Evolutionary conservation across 2,888 invertebrate species (phyloP).

Genomic region (Melanchra persicariae): DNA sequence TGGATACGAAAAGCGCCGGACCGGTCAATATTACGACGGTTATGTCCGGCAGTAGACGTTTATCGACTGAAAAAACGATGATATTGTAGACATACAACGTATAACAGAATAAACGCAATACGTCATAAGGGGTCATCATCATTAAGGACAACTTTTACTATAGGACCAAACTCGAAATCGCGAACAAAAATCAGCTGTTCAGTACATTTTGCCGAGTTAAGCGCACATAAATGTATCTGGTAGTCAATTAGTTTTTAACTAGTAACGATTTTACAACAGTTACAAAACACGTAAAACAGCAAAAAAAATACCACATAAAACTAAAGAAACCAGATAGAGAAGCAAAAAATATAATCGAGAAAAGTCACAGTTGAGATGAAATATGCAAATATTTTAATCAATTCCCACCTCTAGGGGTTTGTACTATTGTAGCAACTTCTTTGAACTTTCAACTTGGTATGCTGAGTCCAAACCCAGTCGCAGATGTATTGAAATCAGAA

Average conservation of each 20-base stretch:
- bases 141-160: too few relatives aligned
- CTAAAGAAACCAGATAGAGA: slow-evolving; percentile 28
- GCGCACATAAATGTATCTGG: too few relatives aligned
- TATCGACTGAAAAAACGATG: neutral
- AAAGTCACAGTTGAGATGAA: slow-evolving; percentile 45
- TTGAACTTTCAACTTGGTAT: slow-evolving; percentile 34
- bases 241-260: too few relatives aligned
- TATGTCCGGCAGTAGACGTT: too few relatives aligned
- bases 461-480: too few relatives aligned
- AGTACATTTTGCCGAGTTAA: too few relatives aligned
- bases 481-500: slow-evolving; percentile 43
- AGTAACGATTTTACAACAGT: neutral
- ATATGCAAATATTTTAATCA: slow-evolving; percentile 68
- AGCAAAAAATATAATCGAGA: slow-evolving; percentile 46
- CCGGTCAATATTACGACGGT: too few relatives aligned
- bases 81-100: too few relatives aligned
- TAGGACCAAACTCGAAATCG: too few relatives aligned
- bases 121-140: too few relatives aligned
- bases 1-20: neutral
- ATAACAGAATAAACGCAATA: too few relatives aligned
- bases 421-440: slow-evolving; percentile 43
- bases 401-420: slow-evolving; percentile 57
- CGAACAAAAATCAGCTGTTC: too few relatives aligned
- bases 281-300: neutral
- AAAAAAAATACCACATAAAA: slow-evolving; percentile 14